Percentiles rank a stretch among this genome's conserved stretches.
These are phyloP conservation scores for Neolamprologus modestus DNA, from an alignment of 2,113 vertebrate species.

Conservation along the genomic window DNA sequence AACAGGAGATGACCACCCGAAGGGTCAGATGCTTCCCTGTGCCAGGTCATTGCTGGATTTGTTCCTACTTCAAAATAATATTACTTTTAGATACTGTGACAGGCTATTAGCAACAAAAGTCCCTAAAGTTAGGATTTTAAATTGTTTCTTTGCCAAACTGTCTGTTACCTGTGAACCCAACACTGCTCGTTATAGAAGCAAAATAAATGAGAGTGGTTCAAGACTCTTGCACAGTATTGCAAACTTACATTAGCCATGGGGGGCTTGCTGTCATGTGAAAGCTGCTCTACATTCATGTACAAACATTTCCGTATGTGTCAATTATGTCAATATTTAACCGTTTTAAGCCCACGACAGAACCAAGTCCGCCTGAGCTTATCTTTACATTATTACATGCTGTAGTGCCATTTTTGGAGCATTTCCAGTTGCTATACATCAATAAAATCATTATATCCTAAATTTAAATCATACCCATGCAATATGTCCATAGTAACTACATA, in stretches of 20 bases:
- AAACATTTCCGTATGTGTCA: background rate
- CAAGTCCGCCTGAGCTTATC: background rate
- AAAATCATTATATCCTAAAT: background rate
- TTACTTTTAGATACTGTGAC: background rate
- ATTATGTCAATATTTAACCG: background rate
- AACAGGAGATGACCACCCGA: background rate
- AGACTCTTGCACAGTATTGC: background rate
- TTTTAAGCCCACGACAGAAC: background rate
- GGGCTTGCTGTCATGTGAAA: background rate
- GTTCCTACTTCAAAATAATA: background rate
- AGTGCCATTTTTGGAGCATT: background rate
- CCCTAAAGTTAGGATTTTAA: accelerated
- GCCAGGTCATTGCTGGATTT: background rate
- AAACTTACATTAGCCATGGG: background rate
- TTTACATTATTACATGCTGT: background rate
- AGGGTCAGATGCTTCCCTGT: background rate
- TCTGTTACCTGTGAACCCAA: background rate
- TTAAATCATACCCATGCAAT: accelerated
- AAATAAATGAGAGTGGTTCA: background rate
- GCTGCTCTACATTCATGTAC: background rate
- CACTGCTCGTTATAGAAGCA: background rate
- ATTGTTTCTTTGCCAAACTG: background rate
- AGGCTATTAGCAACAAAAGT: background rate
- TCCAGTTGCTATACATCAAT: background rate
- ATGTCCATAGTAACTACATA: background rate